Base-by-base conservation (phyloP, 2,797 vertebrate genomes). In the Pantherophis vulpinus region DNA sequence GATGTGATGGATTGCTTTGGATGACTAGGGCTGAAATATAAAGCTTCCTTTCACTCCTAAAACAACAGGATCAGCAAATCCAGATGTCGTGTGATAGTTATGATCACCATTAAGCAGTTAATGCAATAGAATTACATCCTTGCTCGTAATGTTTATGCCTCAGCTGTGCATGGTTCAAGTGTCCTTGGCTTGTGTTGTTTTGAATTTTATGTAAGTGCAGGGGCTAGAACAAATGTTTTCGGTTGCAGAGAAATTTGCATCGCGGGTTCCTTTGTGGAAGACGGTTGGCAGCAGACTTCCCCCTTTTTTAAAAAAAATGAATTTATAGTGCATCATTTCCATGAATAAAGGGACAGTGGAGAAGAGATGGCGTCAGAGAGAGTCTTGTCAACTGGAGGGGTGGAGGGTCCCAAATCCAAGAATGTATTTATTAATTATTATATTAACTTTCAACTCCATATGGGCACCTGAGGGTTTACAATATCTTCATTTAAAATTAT, bases 111-210 rank as follows among this genome's bases (percentile, higher is more conserved):
- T 70, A 93, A 94, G 54, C 29, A 79, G 12, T 83, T 90, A 95
- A 94, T 88, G 93, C 93, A 93, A 90, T 6, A 91, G 93, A 96
- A 94, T 91, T 61, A 83, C 88, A 60, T 63, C 54, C 20, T 20
- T 59, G 42, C 87, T 51, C 2, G 0, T 37, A 56, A 32, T 90
- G 95, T 92, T 54, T 93, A 89, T 61, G 90, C 70, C 92, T 63
- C 90, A 55, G 92, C 47, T 27, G 55, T 92, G 70, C 86, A 29
- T 86, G 86, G 92, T 37, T 58, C 14, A 90, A 93, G 32, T n/a
- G 27, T 58, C 60, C 89, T 90, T 87, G 47, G 60, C 32, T 59
- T 42, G 42, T 16, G 25, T 25, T 20, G 32, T 58, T 74, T 87
- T 74, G 89, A 51, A 58, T 93, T 90, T 93, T 63, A 91, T 47